Evolutionary conservation across 2,888 invertebrate species (phyloP).

Genomic region (Cremastinae sp.): DNA sequence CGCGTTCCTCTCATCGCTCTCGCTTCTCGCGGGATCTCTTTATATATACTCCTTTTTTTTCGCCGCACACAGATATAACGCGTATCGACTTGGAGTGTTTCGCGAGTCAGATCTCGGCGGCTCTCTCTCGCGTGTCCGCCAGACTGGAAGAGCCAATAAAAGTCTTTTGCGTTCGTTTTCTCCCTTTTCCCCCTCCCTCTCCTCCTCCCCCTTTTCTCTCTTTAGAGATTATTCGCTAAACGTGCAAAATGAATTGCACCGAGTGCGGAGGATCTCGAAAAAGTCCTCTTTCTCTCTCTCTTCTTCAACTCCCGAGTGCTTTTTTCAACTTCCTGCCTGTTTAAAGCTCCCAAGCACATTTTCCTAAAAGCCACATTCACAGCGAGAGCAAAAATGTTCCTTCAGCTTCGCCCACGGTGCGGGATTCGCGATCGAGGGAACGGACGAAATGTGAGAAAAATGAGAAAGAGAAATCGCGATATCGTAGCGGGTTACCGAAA

Average conservation of each 20-base stretch:
- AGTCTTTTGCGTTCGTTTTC: slow-evolving; percentile 37
- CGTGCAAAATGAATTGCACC: slow-evolving; percentile 48
- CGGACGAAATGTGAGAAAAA: too few species aligned
- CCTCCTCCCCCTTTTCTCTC: slow-evolving; percentile 7
- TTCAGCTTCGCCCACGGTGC: too few species aligned
- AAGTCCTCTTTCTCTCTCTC: slow-evolving; percentile 11
- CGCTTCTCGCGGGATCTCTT: slow-evolving; percentile 21
- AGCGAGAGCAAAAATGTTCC: too few species aligned
- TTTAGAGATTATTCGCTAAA: slow-evolving; percentile 48
- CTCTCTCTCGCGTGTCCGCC: slow-evolving; percentile 38
- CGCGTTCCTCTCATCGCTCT: slow-evolving; percentile 50
- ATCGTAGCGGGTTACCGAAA: too few species aligned
- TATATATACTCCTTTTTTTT: slow-evolving; percentile 8
- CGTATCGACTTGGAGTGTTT: slow-evolving; percentile 37
- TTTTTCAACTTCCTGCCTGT: too few species aligned
- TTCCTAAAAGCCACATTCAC: too few species aligned
- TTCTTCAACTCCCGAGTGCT: neutral
- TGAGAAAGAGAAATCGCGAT: too few species aligned
- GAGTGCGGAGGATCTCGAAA: slow-evolving; percentile 25
- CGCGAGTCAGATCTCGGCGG: slow-evolving; percentile 46
- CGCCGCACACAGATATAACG: slow-evolving; percentile 1
- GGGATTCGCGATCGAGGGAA: too few species aligned
- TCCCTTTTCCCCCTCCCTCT: slow-evolving; percentile 24
- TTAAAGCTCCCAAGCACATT: too few species aligned
- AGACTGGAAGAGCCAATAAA: slow-evolving; percentile 57